phyloP scores from a whole-genome alignment of 2,797 vertebrate species.

The Labroides dimidiatus region DNA sequence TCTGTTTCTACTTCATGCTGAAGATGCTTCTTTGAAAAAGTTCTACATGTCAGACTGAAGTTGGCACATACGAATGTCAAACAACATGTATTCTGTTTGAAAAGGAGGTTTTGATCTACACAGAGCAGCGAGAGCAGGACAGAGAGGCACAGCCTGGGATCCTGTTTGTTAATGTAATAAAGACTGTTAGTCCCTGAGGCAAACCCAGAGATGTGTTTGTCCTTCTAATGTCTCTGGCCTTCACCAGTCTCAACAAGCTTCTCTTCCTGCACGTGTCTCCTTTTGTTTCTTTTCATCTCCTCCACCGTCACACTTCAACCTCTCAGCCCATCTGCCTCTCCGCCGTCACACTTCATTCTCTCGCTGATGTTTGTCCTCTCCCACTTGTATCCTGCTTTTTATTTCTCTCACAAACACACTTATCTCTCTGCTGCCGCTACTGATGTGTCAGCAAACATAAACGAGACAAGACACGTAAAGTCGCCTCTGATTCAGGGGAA shows the following conservation, averaged over 20 bases:
- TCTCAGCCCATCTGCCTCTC: slow-evolving; percentile 14
- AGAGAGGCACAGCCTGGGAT: slow-evolving; percentile 54
- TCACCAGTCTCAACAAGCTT: slow-evolving; percentile 36
- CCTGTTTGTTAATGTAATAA: slow-evolving; percentile 80
- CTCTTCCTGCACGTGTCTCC: slow-evolving; percentile 18
- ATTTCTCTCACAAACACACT: slow-evolving; percentile 48
- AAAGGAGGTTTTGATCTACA: slow-evolving; percentile 36
- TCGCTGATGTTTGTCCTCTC: slow-evolving; percentile 29
- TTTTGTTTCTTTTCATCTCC: slow-evolving; percentile 45
- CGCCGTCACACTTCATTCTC: slow-evolving; percentile 14
- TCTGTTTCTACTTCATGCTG: too few relatives aligned
- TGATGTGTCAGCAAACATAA: slow-evolving; percentile 69
- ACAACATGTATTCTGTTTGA: slow-evolving; percentile 19
- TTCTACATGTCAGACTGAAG: slow-evolving; percentile 8
- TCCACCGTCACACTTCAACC: slow-evolving; percentile 21
- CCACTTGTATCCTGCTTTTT: slow-evolving; percentile 28
- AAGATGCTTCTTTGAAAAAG: neutral
- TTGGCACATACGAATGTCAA: slow-evolving; percentile 43
- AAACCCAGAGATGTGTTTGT: slow-evolving; percentile 40
- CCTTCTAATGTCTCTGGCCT: slow-evolving; percentile 48
- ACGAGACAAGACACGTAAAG: slow-evolving; percentile 50
- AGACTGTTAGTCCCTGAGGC: slow-evolving; percentile 58
- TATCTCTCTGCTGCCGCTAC: slow-evolving; percentile 48
- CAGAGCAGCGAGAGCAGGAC: slow-evolving; percentile 40
- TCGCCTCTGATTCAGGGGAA: slow-evolving; percentile 41